These are phyloP conservation scores for Orchesella cincta DNA, from an alignment of 1,140 invertebrate species.

Conservation along the genomic window DNA sequence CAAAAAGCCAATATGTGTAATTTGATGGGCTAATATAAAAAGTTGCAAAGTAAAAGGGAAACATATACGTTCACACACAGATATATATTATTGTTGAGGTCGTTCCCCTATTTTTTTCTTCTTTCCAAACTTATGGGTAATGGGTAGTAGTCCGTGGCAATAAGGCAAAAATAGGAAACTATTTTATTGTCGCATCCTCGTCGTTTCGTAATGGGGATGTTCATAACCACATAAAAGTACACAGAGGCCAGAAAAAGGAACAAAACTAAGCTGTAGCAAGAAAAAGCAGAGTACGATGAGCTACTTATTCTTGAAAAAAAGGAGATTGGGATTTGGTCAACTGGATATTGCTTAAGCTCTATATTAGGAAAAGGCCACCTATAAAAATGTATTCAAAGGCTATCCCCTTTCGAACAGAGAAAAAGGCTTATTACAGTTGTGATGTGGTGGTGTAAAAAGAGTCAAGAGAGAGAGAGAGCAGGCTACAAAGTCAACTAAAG, in stretches of 20 bases:
- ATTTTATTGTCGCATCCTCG: not conserved
- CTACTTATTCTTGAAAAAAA: too few relatives aligned
- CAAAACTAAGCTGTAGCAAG: too few relatives aligned
- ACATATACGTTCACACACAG: not conserved
- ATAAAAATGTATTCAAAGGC: too few relatives aligned
- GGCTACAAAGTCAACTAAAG: too few relatives aligned
- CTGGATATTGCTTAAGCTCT: too few relatives aligned
- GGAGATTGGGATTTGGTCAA: not conserved
- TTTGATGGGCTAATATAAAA: slow-evolving; percentile 12
- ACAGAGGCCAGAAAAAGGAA: not conserved
- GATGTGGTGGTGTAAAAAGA: not conserved
- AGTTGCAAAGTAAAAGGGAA: not conserved
- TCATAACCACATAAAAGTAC: not conserved
- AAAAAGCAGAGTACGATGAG: too few relatives aligned
- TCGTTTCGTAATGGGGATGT: not conserved
- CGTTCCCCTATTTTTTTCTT: not conserved
- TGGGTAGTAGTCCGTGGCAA: too few relatives aligned
- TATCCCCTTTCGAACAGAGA: too few relatives aligned
- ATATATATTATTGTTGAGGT: not conserved
- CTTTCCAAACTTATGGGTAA: not conserved
- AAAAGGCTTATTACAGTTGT: not conserved
- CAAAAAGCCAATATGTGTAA: too few relatives aligned
- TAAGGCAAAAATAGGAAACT: not conserved
- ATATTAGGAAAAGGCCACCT: too few relatives aligned
- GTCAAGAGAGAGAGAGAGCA: too few relatives aligned